Base-by-base conservation (phyloP, 2,888 invertebrate genomes). In the Zaprionus lineosus region DNA sequence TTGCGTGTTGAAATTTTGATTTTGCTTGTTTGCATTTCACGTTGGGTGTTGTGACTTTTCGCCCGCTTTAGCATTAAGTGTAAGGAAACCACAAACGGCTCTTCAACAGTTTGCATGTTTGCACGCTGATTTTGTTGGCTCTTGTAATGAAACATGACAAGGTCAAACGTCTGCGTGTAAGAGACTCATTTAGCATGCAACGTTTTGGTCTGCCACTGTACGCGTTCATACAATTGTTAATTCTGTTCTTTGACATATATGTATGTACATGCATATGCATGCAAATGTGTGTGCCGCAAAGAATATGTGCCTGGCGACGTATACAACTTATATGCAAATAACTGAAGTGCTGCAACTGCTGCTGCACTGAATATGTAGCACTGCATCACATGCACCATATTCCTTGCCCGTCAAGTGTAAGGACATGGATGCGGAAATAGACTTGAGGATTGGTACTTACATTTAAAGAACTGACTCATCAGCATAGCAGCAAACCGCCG, bases 1-100 rank as follows among this genome's bases (percentile, higher is more conserved):
- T 55, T 55, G 39, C 47, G 46, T 37, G 57, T 57, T 58, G 57
- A 58, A 44, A 58, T 58, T 58, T 58, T 52, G 57, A 58, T 58
- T 52, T 58, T 58, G 52, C 52, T 58, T 52, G 57, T 58, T 58
- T 57, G 57, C 57, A 31, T 44, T 57, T 11, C 56, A 56, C 16
- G 33, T 12, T 41, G 15, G 24, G 39, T 28, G 7, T 28, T 28
- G n/a, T 2, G 28, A 2, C 28, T 28, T 2, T 28, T 7, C n/a
- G 2, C 9, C 6, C 2, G 28, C 7, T 28, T 2, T 9, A n/a
- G 29, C 31, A 12, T 14, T 14, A 39, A 37, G 37, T 26, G 6
- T 36, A 40, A 31, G 44, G 9, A 50, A 16, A 46, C 11, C 4
- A 12, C 1, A 26, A 37, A 29, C 28, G 34, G 16, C 29, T 21